Conservation (phyloP, 2,113 vertebrate genomes). For the Aegotheles bennettii region DNA sequence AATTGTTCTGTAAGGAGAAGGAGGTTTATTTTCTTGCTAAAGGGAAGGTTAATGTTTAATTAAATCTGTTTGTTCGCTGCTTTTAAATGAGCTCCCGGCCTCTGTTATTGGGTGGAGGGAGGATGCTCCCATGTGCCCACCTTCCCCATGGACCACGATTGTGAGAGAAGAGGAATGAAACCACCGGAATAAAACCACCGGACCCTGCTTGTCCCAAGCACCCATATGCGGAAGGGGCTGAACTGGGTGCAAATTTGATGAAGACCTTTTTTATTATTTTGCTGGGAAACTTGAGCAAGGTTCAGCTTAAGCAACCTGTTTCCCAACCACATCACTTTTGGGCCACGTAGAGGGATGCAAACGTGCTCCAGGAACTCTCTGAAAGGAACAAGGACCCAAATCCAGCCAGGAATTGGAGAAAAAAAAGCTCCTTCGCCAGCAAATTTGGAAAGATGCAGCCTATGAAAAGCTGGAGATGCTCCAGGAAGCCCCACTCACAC, state of each 20-base stretch:
- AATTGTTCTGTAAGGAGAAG: slow-evolving; percentile 55
- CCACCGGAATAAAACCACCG: rapidly evolving
- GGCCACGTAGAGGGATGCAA: rapidly evolving
- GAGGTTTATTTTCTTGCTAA: slow-evolving; percentile 19
- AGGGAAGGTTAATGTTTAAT: slow-evolving; percentile 68
- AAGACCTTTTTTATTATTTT: not conserved
- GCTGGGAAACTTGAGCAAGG: rapidly evolving
- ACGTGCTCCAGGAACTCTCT: rapidly evolving
- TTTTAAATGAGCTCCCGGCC: slow-evolving; percentile 17
- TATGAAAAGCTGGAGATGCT: not conserved
- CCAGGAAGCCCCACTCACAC: not conserved
- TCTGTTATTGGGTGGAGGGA: not conserved
- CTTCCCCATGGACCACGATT: rapidly evolving
- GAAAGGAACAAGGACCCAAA: not conserved
- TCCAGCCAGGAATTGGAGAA: not conserved
- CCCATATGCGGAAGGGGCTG: rapidly evolving
- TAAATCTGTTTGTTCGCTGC: slow-evolving; percentile 44
- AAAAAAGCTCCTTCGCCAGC: not conserved
- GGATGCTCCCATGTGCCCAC: not conserved
- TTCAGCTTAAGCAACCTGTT: rapidly evolving
- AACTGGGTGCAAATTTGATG: rapidly evolving
- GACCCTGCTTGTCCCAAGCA: not conserved
- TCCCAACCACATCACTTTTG: rapidly evolving
- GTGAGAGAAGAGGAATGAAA: not conserved
- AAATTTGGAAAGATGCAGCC: not conserved